Evolutionary conservation across 2,888 invertebrate genomes (phyloP).

Genomic region (Standfussiana lucernea): DNA sequence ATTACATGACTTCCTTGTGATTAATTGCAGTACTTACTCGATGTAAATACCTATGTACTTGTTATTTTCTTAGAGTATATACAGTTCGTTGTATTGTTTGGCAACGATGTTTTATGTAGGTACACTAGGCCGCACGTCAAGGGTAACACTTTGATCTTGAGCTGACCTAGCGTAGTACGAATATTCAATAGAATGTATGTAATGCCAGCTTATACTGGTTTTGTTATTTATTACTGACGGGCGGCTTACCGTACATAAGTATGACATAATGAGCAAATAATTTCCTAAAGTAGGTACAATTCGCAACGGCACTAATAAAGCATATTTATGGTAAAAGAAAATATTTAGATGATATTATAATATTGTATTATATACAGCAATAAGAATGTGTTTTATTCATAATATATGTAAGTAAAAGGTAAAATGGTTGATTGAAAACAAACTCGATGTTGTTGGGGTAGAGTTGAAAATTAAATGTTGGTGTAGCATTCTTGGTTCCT

Average conservation of each 20-base stretch:
- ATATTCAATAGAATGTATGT: not conserved
- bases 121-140: not conserved
- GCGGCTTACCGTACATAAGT: not conserved
- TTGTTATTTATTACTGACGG: not conserved
- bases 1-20: not conserved
- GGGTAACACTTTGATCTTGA: not conserved
- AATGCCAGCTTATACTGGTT: not conserved
- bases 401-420: not conserved
- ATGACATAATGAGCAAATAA: not conserved
- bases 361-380: not conserved
- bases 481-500: not conserved
- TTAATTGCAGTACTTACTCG: not conserved
- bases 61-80: not conserved
- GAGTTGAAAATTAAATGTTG: slow-evolving; percentile 27
- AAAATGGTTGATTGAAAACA: not conserved
- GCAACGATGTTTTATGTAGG: not conserved
- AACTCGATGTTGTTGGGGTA: slow-evolving; percentile 16
- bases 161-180: not conserved
- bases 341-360: not conserved
- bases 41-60: not conserved
- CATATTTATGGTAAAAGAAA: slow-evolving; percentile 4
- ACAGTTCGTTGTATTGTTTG: not conserved
- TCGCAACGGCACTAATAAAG: slow-evolving; percentile 42
- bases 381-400: slow-evolving; percentile 21
- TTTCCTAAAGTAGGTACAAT: not conserved